phyloP scores from a whole-genome alignment of 2,888 invertebrate genomes.

The Trichopria drosophilae region DNA sequence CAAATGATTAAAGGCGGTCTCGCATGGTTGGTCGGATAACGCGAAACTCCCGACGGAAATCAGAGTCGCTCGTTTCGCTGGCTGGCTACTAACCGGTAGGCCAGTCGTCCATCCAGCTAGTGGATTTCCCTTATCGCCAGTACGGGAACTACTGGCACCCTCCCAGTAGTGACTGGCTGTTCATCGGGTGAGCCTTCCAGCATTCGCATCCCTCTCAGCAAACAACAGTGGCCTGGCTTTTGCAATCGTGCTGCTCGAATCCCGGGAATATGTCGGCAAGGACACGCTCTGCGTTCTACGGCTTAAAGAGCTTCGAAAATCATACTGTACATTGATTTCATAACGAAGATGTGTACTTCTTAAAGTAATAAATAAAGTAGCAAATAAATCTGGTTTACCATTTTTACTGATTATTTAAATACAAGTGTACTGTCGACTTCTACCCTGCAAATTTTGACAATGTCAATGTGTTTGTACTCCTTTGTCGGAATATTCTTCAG shows the following conservation, averaged over 20 bases:
- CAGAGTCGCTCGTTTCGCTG: conserved; percentile 40
- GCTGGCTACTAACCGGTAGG: conserved; percentile 32
- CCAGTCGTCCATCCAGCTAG: conserved; percentile 31
- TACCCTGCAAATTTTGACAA: no score
- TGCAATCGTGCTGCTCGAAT: conserved; percentile 43
- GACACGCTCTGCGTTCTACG: conserved; percentile 3
- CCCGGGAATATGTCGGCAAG: conserved; percentile 38
- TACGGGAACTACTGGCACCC: conserved; percentile 30
- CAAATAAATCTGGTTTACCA: no score
- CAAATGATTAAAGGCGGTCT: conserved; percentile 44
- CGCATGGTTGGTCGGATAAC: conserved; percentile 33
- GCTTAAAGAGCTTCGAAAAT: no score
- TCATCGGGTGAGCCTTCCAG: conserved; percentile 45
- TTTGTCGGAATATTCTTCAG: no score
- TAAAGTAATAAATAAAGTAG: no score
- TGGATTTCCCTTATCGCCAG: conserved; percentile 44
- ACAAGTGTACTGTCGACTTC: no score
- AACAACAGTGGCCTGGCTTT: conserved; percentile 45
- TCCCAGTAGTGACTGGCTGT: conserved; percentile 37
- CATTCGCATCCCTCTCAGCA: conserved; percentile 47
- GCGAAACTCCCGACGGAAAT: conserved; percentile 43
- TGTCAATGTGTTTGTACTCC: no score
- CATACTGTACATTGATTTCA: no score
- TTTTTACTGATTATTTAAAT: no score
- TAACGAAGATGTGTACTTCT: no score